Conservation (phyloP, 2,888 invertebrate genomes). For the Standfussiana lucernea region DNA sequence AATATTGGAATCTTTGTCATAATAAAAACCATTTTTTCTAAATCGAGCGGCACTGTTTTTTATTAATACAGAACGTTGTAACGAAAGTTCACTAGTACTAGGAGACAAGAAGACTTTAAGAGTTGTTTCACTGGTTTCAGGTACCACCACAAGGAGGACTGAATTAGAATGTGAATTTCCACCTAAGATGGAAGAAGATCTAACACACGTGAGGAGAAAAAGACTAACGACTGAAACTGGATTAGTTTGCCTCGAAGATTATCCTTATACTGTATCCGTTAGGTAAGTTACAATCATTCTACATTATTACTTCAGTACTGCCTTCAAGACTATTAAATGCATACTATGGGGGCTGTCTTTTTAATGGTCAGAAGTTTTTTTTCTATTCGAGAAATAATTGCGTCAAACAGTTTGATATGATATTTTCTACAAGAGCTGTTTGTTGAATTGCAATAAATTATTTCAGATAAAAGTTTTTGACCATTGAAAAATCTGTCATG, state of each 20-base stretch:
- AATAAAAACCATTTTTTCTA: background rate
- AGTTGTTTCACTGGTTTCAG: constrained; percentile 47
- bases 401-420: background rate
- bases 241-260: constrained; percentile 87
- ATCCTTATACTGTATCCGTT: constrained; percentile 86
- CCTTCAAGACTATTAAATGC: too few species aligned
- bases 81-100: constrained; percentile 50
- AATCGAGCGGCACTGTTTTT: constrained; percentile 1
- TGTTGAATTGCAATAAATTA: background rate
- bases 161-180: constrained; percentile 88
- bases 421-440: background rate
- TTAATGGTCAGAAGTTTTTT: too few species aligned
- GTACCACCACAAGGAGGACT: constrained; percentile 71
- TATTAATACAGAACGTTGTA: background rate
- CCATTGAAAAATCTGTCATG: background rate
- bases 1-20: background rate
- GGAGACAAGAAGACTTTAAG: constrained; percentile 34
- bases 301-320: background rate
- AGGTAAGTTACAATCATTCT: constrained; percentile 74
- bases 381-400: too few species aligned
- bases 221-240: constrained; percentile 85
- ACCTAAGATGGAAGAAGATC: constrained; percentile 84
- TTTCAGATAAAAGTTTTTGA: background rate
- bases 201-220: constrained; percentile 84
- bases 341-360: too few species aligned